phyloP scores from a whole-genome alignment of 2,888 invertebrate genomes.

The Pachliopta kotzebuea region DNA sequence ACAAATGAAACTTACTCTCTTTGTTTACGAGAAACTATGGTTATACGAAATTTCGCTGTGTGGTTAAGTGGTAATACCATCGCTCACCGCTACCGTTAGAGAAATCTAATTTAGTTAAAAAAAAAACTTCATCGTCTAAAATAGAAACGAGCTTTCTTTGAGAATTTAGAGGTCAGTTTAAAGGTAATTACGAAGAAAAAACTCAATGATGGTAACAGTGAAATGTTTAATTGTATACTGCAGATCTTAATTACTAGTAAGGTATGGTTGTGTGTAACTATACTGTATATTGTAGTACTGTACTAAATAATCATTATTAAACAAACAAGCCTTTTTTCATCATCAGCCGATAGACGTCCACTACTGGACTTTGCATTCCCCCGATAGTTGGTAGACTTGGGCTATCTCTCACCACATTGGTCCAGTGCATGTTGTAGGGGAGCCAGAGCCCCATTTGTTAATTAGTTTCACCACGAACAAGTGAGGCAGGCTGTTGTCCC shows the following conservation, averaged over 20 bases:
- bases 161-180: constrained; percentile 11
- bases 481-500: too few species aligned
- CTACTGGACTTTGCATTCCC: too few species aligned
- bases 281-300: neutral
- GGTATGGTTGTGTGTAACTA: neutral
- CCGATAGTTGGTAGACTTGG: too few species aligned
- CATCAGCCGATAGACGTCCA: too few species aligned
- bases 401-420: too few species aligned
- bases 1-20: neutral
- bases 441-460: too few species aligned
- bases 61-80: constrained; percentile 14
- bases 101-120: constrained; percentile 5
- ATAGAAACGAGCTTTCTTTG: constrained; percentile 8
- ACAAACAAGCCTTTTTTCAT: too few species aligned
- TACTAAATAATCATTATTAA: too few species aligned
- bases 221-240: neutral
- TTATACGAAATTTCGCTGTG: constrained; percentile 21
- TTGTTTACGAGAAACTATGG: constrained; percentile 13
- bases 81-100: constrained; percentile 15
- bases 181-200: constrained; percentile 4
- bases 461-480: too few species aligned
- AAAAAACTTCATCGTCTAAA: constrained; percentile 4
- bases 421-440: too few species aligned
- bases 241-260: neutral
- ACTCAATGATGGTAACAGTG: constrained; percentile 1